A percentile compares a stretch with the other conserved stretches of the same genome.
Evolutionary conservation across 2,888 invertebrate genomes (phyloP).

Genomic region (Phlogophora meticulosa): DNA sequence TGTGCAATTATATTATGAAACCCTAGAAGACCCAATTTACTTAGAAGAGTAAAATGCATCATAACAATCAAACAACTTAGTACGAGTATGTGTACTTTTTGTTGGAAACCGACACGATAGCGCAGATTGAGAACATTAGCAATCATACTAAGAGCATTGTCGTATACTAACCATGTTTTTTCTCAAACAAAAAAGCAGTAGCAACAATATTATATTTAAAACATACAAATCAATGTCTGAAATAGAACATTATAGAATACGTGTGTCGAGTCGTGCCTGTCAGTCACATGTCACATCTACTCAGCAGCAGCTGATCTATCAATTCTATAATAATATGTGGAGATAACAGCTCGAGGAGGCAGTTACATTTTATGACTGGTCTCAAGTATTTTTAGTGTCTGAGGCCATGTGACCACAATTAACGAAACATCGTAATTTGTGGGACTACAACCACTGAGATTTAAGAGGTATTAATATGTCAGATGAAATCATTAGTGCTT

Average conservation of each 20-base stretch:
- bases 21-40: too few species aligned
- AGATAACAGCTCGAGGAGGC: slow-evolving; percentile 70
- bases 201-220: slow-evolving; percentile 35
- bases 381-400: slow-evolving; percentile 60
- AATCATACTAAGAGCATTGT: slow-evolving; percentile 19
- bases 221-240: slow-evolving; percentile 44
- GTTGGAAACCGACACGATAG: not conserved
- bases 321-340: slow-evolving; percentile 70
- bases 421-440: slow-evolving; percentile 63
- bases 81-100: too few species aligned
- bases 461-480: slow-evolving; percentile 55
- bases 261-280: slow-evolving; percentile 48
- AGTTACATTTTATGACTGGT: slow-evolving; percentile 73
- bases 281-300: slow-evolving; percentile 66
- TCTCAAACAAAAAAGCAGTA: slow-evolving; percentile 55
- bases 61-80: too few species aligned
- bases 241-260: slow-evolving; percentile 24
- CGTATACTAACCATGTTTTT: slow-evolving; percentile 8
- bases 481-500: slow-evolving; percentile 48
- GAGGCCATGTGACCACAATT: slow-evolving; percentile 53
- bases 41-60: too few species aligned
- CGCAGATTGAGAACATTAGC: not conserved
- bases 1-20: too few species aligned
- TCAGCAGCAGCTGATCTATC: slow-evolving; percentile 57
- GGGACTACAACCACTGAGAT: slow-evolving; percentile 45